phyloP scores from a whole-genome alignment of 2,797 vertebrate species.

The Characodon lateralis region DNA sequence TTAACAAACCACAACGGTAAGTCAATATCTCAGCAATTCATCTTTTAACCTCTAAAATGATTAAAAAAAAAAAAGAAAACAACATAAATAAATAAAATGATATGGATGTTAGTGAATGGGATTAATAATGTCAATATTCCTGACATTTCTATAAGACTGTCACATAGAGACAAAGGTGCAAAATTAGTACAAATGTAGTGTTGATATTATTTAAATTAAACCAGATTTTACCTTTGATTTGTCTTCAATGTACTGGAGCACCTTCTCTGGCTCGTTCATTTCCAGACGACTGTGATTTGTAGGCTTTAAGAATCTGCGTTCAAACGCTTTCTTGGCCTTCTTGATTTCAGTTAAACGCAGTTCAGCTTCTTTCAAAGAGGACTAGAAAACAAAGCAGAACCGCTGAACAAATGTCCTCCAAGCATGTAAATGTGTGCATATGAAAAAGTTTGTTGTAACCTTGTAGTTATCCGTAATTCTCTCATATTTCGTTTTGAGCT shows the following conservation, averaged over 20 bases:
- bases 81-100: not conserved
- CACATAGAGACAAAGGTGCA: not conserved
- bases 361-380: slow-evolving; percentile 53
- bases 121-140: not conserved
- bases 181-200: not conserved
- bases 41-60: no score
- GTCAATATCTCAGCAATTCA: no score
- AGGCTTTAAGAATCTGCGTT: slow-evolving; percentile 36
- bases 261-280: slow-evolving; percentile 47
- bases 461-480: slow-evolving; percentile 50
- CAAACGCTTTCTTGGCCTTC: slow-evolving; percentile 55
- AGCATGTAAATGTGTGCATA: not conserved
- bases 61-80: not conserved
- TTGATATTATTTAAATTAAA: not conserved
- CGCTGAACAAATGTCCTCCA: not conserved
- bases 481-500: slow-evolving; percentile 38
- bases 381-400: slow-evolving; percentile 36
- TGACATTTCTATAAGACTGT: not conserved
- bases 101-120: not conserved
- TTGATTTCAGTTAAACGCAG: slow-evolving; percentile 46
- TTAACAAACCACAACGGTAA: no score
- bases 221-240: slow-evolving; percentile 47
- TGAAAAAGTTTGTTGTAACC: slow-evolving; percentile 23
- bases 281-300: slow-evolving; percentile 39
- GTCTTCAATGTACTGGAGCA: slow-evolving; percentile 48